Evolutionary conservation across 2,797 vertebrate genomes (phyloP).

Genomic region (Hafferia zeledoni): DNA sequence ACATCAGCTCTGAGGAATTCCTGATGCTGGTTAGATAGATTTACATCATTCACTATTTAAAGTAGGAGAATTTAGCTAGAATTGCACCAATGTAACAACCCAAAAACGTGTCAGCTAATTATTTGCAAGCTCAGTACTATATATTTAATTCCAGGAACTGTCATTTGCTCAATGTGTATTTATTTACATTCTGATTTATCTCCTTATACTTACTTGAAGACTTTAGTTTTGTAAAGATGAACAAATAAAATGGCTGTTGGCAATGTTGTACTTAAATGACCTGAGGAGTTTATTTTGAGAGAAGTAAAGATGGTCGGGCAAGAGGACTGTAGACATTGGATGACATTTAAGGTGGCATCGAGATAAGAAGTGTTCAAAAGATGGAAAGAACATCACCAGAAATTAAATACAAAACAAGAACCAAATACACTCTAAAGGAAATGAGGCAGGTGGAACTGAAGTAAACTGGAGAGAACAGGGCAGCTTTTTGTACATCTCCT

Average conservation of each 20-base stretch:
- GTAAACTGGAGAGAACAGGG: background rate
- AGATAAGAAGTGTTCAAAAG: background rate
- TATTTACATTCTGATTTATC: background rate
- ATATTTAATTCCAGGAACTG: background rate
- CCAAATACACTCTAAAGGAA: background rate
- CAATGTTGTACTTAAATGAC: background rate
- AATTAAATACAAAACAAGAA: background rate
- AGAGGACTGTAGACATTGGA: background rate
- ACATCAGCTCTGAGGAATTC: constrained; percentile 55
- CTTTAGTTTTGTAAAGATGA: background rate
- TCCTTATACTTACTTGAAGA: background rate
- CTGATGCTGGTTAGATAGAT: constrained; percentile 3
- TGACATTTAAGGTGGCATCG: background rate
- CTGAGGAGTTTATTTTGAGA: background rate
- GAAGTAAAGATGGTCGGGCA: background rate
- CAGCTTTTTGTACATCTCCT: background rate
- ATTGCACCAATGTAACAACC: constrained; percentile 1
- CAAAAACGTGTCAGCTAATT: background rate
- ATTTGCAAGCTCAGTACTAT: background rate
- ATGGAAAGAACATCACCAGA: background rate
- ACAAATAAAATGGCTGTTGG: background rate
- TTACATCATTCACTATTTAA: constrained; percentile 20
- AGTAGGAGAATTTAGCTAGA: background rate
- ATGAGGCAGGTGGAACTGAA: background rate
- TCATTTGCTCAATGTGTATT: background rate